Conservation (phyloP, 1,140 invertebrate genomes). For the Euwallacea fornicatus region DNA sequence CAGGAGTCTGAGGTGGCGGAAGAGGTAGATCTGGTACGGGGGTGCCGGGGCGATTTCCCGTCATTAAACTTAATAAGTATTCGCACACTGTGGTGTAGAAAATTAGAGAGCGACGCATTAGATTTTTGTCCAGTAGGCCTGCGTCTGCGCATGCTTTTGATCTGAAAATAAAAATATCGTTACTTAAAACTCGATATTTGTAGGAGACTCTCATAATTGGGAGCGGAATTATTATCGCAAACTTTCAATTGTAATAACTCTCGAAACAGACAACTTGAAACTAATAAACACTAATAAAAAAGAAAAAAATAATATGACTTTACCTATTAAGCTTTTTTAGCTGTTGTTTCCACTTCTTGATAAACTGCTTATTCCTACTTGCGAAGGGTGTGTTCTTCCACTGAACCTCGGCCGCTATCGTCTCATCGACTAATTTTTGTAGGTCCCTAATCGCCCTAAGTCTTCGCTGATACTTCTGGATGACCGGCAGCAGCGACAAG, state of each 20-base stretch:
- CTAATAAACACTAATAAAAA: neutral
- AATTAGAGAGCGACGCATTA: slow-evolving; percentile 76
- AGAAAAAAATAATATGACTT: slow-evolving; percentile 19
- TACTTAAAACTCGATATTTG: neutral
- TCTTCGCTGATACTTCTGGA: slow-evolving; percentile 84
- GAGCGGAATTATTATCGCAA: too few species aligned
- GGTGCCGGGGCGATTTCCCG: slow-evolving; percentile 53
- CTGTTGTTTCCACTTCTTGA: slow-evolving; percentile 86
- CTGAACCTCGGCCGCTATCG: slow-evolving; percentile 76
- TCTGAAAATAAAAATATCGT: slow-evolving; percentile 52
- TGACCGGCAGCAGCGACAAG: slow-evolving; percentile 82
- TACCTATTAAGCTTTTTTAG: slow-evolving; percentile 66
- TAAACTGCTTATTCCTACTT: slow-evolving; percentile 80
- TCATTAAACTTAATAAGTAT: slow-evolving; percentile 69
- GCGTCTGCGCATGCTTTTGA: slow-evolving; percentile 88
- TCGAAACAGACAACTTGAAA: too few species aligned
- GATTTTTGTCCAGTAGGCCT: slow-evolving; percentile 77
- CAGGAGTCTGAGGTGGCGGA: slow-evolving; percentile 63
- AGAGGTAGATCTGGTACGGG: slow-evolving; percentile 56
- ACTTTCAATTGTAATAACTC: too few species aligned
- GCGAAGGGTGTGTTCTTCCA: slow-evolving; percentile 80
- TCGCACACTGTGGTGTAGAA: slow-evolving; percentile 88
- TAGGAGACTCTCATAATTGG: too few species aligned
- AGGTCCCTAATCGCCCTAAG: slow-evolving; percentile 82
- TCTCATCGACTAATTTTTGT: slow-evolving; percentile 88